phyloP scores from a whole-genome alignment of 2,797 vertebrate species.

The Rhincodon typus region DNA sequence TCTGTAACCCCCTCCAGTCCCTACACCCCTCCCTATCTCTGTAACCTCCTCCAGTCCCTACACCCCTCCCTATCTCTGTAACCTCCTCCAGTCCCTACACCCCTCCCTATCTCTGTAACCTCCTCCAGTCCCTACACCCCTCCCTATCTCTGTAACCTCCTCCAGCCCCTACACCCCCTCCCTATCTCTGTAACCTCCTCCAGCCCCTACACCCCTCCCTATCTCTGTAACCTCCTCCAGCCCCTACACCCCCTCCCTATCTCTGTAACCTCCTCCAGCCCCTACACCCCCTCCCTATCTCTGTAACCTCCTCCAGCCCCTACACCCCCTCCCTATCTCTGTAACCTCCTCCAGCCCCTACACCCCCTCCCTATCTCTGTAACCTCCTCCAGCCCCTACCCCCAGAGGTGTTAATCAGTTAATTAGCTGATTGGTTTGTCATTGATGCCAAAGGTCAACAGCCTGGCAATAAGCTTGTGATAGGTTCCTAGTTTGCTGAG shows the following conservation, averaged over 20 bases:
- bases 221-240: not conserved
- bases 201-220: not conserved
- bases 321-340: not conserved
- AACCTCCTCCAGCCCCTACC: not conserved
- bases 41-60: not conserved
- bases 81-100: not conserved
- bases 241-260: not conserved
- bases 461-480: no score
- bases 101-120: not conserved
- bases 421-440: no score
- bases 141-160: not conserved
- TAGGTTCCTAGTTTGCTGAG: no score
- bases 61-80: not conserved
- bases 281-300: not conserved
- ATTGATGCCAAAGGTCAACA: no score
- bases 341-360: not conserved
- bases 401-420: no score
- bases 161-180: not conserved
- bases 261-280: not conserved
- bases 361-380: not conserved
- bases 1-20: not conserved
- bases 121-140: not conserved
- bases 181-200: not conserved
- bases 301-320: not conserved
- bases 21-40: not conserved